Conservation (phyloP, 1,140 invertebrate genomes). For the Stenopsyche tienmushanensis region DNA sequence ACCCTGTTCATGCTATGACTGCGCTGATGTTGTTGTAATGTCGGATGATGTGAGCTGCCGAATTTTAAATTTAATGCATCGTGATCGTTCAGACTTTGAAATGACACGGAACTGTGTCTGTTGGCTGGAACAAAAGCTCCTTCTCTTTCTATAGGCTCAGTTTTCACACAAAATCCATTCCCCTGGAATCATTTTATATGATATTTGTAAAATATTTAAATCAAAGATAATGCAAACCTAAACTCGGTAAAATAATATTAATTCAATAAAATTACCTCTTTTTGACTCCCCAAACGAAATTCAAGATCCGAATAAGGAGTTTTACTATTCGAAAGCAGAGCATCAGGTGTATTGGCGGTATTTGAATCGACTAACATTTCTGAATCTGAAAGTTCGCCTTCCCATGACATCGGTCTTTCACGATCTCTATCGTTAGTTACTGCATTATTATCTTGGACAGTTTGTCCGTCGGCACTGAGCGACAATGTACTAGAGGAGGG, state of each 20-base stretch:
- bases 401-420: slow-evolving; percentile 84
- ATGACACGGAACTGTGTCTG: slow-evolving; percentile 37
- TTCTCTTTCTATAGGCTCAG: slow-evolving; percentile 23
- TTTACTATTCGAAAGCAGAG: slow-evolving; percentile 51
- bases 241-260: slow-evolving; percentile 2
- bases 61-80: slow-evolving; percentile 52
- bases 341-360: slow-evolving; percentile 63
- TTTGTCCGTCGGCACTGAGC: slow-evolving; percentile 35
- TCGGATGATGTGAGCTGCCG: slow-evolving; percentile 37
- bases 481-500: slow-evolving; percentile 48
- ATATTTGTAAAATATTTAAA: no score
- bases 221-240: not conserved
- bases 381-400: slow-evolving; percentile 81
- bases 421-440: slow-evolving; percentile 42
- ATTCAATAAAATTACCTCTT: slow-evolving; percentile 10
- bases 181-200: no score
- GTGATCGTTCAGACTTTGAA: slow-evolving; percentile 49
- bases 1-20: slow-evolving; percentile 57
- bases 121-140: slow-evolving; percentile 18
- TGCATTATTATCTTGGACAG: slow-evolving; percentile 2
- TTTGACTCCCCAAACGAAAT: slow-evolving; percentile 13
- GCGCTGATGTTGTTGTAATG: slow-evolving; percentile 51
- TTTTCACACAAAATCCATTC: slow-evolving; percentile 17
- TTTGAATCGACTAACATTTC: slow-evolving; percentile 74
- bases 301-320: slow-evolving; percentile 17